Evolutionary conservation across 2,888 invertebrate species (phyloP).

Genomic region (Iselma pallidipennis): DNA sequence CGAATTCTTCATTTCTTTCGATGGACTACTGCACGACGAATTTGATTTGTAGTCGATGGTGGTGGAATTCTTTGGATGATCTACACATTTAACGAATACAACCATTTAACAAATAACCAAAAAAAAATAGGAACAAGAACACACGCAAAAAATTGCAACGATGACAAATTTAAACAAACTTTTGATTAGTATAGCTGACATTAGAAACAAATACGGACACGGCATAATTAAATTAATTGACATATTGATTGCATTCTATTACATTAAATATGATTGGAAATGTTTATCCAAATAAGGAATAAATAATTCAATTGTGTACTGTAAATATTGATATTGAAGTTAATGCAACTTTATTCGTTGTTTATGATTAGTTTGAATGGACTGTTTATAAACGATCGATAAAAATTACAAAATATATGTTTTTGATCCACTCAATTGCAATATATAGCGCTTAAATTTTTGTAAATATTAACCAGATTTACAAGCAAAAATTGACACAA

Average conservation of each 20-base stretch:
- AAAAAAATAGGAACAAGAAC: neutral
- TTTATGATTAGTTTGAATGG: neutral
- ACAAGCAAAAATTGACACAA: too few relatives aligned
- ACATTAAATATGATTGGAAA: too few relatives aligned
- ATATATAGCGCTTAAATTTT: too few relatives aligned
- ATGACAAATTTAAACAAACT: neutral
- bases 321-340: neutral
- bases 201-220: neutral
- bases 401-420: neutral
- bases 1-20: constrained; percentile 68
- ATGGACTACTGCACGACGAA: constrained; percentile 87
- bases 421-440: too few relatives aligned
- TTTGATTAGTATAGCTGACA: neutral
- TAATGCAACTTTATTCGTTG: neutral
- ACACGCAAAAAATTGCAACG: neutral
- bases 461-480: too few relatives aligned
- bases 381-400: neutral
- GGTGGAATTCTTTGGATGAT: constrained; percentile 86
- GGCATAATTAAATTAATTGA: neutral
- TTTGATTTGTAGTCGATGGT: constrained; percentile 84
- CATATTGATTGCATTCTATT: neutral
- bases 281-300: neutral
- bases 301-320: neutral
- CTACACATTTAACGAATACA: constrained; percentile 56
- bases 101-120: constrained; percentile 13